Base-by-base conservation (phyloP, 2,888 invertebrate genomes). In the Nemoura dubitans region DNA sequence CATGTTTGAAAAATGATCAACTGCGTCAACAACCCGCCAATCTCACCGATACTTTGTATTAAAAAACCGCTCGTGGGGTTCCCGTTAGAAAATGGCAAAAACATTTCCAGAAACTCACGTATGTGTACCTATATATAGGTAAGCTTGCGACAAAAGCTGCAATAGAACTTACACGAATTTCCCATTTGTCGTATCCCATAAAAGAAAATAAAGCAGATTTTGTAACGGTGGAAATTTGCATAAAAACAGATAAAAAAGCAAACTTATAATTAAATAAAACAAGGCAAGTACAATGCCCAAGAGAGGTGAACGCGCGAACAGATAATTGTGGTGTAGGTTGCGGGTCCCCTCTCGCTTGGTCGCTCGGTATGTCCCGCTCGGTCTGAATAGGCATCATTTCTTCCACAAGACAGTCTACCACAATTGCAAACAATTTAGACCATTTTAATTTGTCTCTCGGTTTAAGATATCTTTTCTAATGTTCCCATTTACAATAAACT, bases 191-290 rank as follows among this genome's bases (percentile, higher is more conserved):
- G 59, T 59, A 21, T 3, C 59, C 59, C 10, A 21, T 59, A 59
- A 59, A 59, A 59, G 59, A 59, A 59, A 59, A 59, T 21, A 59
- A 10, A 59, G 14, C 59, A 59, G 59, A 59, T 59, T 59, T 59
- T 59, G 59, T 59, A 59, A 59, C 59, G 59, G 59, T 59, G 59
- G 59, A 59, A 59, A 59, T 59, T 59, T 59, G 59, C 59, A 59
- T 59, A 59, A 59, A 59, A 59, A 59, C 59, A 59, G 59, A 59
- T 59, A 59, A 59, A 59, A 59, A 59, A 59, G 59, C 59, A 59
- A 59, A 59, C 16, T 59, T 59, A 59, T 59, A 59, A 59, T 59
- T 59, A 59, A 59, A 59, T 59, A 59, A 59, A 59, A 59, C 59
- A 59, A 59, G 59, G 59, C 59, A 21, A 59, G 59, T 16, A 59